Conservation (phyloP, 2,888 invertebrate species). For the Eilema griseolum region DNA sequence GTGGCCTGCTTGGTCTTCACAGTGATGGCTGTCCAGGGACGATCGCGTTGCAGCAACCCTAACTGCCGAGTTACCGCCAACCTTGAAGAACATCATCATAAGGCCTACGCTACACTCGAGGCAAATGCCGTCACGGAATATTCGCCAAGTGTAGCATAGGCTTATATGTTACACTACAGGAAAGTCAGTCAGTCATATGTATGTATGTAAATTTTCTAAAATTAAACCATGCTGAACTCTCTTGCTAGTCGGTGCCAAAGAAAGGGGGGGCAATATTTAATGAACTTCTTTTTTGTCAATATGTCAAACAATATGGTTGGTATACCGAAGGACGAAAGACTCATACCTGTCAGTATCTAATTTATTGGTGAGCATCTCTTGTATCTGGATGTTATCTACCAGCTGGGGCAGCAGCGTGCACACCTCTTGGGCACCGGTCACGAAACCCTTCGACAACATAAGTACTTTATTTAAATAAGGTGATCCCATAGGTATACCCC, state of each 20-base stretch:
- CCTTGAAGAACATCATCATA: slow-evolving; percentile 46
- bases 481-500: no score
- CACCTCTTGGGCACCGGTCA: slow-evolving; percentile 88
- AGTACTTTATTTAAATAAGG: background rate
- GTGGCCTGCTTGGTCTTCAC: slow-evolving; percentile 89
- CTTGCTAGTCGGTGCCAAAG: no score
- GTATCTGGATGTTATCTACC: slow-evolving; percentile 76
- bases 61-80: slow-evolving; percentile 81
- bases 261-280: no score
- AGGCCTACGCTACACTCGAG: background rate
- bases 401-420: slow-evolving; percentile 83
- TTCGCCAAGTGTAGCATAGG: no score
- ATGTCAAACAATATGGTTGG: no score
- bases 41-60: slow-evolving; percentile 85
- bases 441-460: slow-evolving; percentile 78
- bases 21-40: slow-evolving; percentile 88
- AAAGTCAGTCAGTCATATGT: no score
- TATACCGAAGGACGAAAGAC: no score
- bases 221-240: no score
- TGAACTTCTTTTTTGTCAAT: no score
- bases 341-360: slow-evolving; percentile 75
- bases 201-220: no score
- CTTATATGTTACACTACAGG: no score
- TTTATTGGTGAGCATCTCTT: slow-evolving; percentile 69
- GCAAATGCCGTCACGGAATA: no score